phyloP scores from a whole-genome alignment of 2,113 vertebrate genomes.

The Pipa parva region DNA sequence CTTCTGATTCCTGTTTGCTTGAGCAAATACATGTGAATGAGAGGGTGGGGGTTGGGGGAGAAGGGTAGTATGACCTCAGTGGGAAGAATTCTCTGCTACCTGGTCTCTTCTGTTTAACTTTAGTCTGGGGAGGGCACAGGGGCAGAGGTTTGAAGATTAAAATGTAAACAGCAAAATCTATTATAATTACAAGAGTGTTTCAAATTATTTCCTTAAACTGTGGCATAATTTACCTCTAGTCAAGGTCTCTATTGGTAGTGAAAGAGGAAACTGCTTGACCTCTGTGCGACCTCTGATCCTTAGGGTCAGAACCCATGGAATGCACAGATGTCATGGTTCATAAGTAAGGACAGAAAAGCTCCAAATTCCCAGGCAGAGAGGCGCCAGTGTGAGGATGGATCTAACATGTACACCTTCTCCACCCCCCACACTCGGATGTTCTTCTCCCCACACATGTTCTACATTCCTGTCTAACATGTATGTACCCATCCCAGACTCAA shows the following conservation, averaged over 20 bases:
- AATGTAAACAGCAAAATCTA: slow-evolving; percentile 74
- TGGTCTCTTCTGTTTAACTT: slow-evolving; percentile 33
- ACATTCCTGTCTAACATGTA: slow-evolving; percentile 43
- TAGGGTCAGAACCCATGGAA: slow-evolving; percentile 74
- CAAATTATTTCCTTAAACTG: slow-evolving; percentile 72
- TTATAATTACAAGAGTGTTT: slow-evolving; percentile 73
- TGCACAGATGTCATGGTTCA: slow-evolving; percentile 82
- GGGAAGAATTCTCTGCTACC: slow-evolving; percentile 32
- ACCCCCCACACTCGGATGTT: slow-evolving; percentile 35
- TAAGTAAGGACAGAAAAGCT: slow-evolving; percentile 66
- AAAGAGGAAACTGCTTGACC: slow-evolving; percentile 75
- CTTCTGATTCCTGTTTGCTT: slow-evolving; percentile 26
- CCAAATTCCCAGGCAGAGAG: slow-evolving; percentile 74
- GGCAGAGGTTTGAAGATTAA: slow-evolving; percentile 67
- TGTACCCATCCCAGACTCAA: slow-evolving; percentile 37
- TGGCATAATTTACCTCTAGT: slow-evolving; percentile 62
- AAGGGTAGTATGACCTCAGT: slow-evolving; percentile 20
- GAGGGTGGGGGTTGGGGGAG: not conserved
- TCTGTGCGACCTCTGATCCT: slow-evolving; percentile 69
- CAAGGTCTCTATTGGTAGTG: slow-evolving; percentile 67
- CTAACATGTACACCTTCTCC: slow-evolving; percentile 64
- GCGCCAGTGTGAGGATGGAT: slow-evolving; percentile 69
- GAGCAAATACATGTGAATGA: slow-evolving; percentile 19
- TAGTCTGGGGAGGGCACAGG: slow-evolving; percentile 40
- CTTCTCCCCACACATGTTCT: slow-evolving; percentile 40